phyloP scores from a whole-genome alignment of 2,888 invertebrate genomes.

The Mystacides longicornis region DNA sequence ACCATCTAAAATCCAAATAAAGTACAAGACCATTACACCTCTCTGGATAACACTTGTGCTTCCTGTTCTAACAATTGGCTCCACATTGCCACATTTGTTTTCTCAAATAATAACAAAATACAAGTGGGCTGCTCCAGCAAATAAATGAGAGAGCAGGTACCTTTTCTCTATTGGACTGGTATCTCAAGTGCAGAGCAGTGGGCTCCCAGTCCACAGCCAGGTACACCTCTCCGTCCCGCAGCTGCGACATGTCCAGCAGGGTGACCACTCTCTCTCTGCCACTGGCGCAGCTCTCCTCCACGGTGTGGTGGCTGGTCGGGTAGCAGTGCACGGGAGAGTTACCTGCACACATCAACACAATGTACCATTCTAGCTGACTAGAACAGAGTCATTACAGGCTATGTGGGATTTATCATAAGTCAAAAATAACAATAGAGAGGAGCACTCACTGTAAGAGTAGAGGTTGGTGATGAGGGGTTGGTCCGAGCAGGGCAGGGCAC shows the following conservation, averaged over 20 bases:
- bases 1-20: conserved; percentile 49
- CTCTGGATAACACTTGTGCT: no score
- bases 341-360: not conserved
- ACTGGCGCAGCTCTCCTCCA: conserved; percentile 10
- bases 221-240: conserved; percentile 28
- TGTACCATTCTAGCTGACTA: not conserved
- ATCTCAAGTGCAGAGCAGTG: conserved; percentile 84
- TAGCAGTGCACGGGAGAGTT: conserved; percentile 26
- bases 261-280: conserved; percentile 12
- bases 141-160: conserved; percentile 33
- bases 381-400: not conserved
- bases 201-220: conserved; percentile 94
- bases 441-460: not conserved
- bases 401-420: no score
- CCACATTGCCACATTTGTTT: no score
- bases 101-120: no score
- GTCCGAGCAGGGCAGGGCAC: conserved; percentile 66
- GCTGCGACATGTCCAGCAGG: conserved; percentile 16
- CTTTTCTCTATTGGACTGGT: conserved; percentile 70
- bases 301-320: conserved; percentile 2
- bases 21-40: not conserved
- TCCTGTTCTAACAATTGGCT: no score
- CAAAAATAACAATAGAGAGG: not conserved
- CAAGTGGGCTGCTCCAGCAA: no score
- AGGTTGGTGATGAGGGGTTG: conserved; percentile 35